Percentiles rank a stretch among this genome's conserved stretches.
Evolutionary conservation across 2,888 invertebrate species (phyloP).

Genomic region (Cephus nigrinus): DNA sequence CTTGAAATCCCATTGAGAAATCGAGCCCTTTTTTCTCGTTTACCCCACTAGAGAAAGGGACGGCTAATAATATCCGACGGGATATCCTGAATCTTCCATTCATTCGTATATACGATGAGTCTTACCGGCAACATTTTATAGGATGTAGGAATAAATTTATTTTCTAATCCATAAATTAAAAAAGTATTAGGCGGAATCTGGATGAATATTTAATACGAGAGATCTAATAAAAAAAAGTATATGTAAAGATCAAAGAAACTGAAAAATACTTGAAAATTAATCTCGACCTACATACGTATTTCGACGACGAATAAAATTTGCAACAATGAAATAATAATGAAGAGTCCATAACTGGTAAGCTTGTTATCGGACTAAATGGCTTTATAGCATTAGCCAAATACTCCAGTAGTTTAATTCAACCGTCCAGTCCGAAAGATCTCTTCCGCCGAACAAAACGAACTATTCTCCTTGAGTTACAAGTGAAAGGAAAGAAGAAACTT

Average conservation of each 20-base stretch:
- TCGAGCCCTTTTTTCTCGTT: constrained; percentile 2
- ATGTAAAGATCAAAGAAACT: background rate
- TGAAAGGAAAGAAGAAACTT: constrained; percentile 12
- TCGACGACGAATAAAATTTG: background rate
- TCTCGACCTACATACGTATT: no score
- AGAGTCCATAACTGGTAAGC: background rate
- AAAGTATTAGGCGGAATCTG: background rate
- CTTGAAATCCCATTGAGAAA: constrained; percentile 9
- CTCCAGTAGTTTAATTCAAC: background rate
- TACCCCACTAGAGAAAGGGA: background rate
- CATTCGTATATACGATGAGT: background rate
- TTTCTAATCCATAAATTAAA: background rate
- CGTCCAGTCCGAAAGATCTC: background rate
- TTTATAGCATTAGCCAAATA: background rate
- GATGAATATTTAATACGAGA: background rate
- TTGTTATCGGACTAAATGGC: background rate
- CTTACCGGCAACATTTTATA: background rate
- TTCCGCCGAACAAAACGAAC: constrained; percentile 7
- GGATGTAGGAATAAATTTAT: background rate
- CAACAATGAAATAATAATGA: background rate
- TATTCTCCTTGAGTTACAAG: background rate
- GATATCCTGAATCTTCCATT: constrained; percentile 2
- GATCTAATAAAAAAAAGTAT: background rate
- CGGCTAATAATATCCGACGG: constrained; percentile 3
- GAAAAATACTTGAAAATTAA: background rate